Evolutionary conservation across 2,888 invertebrate species (phyloP).

Genomic region (Sinotaia quadrata): DNA sequence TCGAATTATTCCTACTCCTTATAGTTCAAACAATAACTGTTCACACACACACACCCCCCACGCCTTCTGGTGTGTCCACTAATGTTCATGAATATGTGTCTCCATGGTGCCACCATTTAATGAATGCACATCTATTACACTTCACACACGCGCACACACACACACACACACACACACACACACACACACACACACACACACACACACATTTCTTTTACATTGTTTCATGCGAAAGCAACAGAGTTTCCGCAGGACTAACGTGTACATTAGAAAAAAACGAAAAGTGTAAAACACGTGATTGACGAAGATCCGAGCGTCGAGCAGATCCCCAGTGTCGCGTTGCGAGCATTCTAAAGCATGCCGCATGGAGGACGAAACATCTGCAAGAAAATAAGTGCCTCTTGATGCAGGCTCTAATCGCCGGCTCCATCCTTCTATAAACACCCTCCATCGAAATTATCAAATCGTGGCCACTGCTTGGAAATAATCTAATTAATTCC

Average conservation of each 20-base stretch:
- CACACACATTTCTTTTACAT: neutral
- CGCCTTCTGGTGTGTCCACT: too few relatives aligned
- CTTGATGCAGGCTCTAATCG: conserved; percentile 7
- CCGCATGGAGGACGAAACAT: neutral
- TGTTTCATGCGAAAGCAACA: neutral
- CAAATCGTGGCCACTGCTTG: conserved; percentile 25
- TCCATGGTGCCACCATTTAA: too few relatives aligned
- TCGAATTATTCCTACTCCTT: too few relatives aligned
- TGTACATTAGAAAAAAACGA: neutral
- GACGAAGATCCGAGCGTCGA: too few relatives aligned
- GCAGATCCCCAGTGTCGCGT: neutral
- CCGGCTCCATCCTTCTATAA: conserved; percentile 16
- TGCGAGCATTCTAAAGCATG: neutral
- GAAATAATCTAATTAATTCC: conserved; percentile 36
- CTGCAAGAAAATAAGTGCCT: conserved; percentile 4
- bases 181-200: conserved; percentile 1
- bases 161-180: neutral
- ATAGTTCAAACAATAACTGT: too few relatives aligned
- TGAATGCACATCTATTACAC: too few relatives aligned
- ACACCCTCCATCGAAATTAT: conserved; percentile 27
- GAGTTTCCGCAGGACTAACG: neutral
- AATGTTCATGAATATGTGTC: too few relatives aligned
- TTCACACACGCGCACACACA: neutral
- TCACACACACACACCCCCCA: too few relatives aligned
- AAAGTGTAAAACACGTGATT: neutral